A percentile compares a stretch with the other conserved stretches of the same genome.
phyloP scores from a whole-genome alignment of 2,888 invertebrate species.

The Sarcophaga rosellei region DNA sequence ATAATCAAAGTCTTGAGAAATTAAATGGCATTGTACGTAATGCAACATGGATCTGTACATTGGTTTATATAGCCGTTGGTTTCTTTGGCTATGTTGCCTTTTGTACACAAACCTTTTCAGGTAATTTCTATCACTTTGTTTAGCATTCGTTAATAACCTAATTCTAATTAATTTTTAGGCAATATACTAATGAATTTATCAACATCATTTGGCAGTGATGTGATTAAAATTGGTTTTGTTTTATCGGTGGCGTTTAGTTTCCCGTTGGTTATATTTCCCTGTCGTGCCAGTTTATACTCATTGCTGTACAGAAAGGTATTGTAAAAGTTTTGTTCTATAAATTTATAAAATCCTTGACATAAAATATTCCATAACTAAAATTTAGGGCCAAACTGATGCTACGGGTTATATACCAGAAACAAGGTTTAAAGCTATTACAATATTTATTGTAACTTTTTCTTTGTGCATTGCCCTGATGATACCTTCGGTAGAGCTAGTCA shows the following conservation, averaged over 20 bases:
- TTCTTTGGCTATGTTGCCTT: slow-evolving; percentile 95
- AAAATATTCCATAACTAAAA: neutral
- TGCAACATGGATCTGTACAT: slow-evolving; percentile 95
- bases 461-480: slow-evolving; percentile 91
- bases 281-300: slow-evolving; percentile 95
- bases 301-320: slow-evolving; percentile 91
- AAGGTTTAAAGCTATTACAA: slow-evolving; percentile 92
- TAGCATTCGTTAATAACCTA: neutral
- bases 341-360: too few relatives aligned
- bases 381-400: slow-evolving; percentile 87
- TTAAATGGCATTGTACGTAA: slow-evolving; percentile 93
- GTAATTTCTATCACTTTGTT: slow-evolving; percentile 65
- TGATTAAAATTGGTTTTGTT: slow-evolving; percentile 97
- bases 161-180: slow-evolving; percentile 82
- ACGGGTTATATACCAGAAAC: slow-evolving; percentile 90
- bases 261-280: slow-evolving; percentile 98
- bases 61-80: slow-evolving; percentile 94
- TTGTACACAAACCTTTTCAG: slow-evolving; percentile 88
- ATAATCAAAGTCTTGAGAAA: slow-evolving; percentile 92
- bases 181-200: slow-evolving; percentile 95
- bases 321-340: slow-evolving; percentile 35
- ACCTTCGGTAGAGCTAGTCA: slow-evolving; percentile 96
- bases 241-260: slow-evolving; percentile 97
- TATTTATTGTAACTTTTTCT: slow-evolving; percentile 88
- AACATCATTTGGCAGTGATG: slow-evolving; percentile 90